Conservation (phyloP, 2,113 vertebrate genomes). For the Ochotona princeps region DNA sequence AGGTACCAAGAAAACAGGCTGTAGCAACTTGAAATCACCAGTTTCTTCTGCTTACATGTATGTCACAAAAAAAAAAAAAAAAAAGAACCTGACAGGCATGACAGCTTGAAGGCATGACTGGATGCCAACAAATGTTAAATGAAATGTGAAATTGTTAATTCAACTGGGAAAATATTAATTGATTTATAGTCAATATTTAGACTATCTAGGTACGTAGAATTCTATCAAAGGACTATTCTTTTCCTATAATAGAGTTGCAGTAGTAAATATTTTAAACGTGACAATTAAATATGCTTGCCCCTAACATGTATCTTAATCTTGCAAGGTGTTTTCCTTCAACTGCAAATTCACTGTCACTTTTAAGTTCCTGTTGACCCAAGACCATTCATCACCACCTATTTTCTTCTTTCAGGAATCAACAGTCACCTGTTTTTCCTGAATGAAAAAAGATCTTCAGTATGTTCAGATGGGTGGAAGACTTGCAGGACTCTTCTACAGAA, state of each 20-base stretch:
- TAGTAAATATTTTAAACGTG: background rate
- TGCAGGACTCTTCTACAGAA: background rate
- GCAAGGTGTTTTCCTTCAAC: background rate
- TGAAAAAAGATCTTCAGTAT: background rate
- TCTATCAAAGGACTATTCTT: background rate
- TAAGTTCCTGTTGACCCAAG: background rate
- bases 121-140: background rate
- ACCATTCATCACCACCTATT: background rate
- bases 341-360: background rate
- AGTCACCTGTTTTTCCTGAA: background rate
- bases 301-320: background rate
- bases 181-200: background rate
- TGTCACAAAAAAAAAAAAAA: background rate
- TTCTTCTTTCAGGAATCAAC: background rate
- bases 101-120: background rate
- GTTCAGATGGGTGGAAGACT: background rate
- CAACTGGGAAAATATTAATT: background rate
- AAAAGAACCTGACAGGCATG: no score
- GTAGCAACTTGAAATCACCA: background rate
- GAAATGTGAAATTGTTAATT: slow-evolving; percentile 23
- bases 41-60: background rate
- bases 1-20: background rate
- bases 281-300: background rate
- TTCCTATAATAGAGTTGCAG: background rate
- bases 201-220: background rate